Evolutionary conservation across 2,888 invertebrate genomes (phyloP), one percentile per base, ranked within the genome.

Genomic region (Agriopis leucophaearia): DNA sequence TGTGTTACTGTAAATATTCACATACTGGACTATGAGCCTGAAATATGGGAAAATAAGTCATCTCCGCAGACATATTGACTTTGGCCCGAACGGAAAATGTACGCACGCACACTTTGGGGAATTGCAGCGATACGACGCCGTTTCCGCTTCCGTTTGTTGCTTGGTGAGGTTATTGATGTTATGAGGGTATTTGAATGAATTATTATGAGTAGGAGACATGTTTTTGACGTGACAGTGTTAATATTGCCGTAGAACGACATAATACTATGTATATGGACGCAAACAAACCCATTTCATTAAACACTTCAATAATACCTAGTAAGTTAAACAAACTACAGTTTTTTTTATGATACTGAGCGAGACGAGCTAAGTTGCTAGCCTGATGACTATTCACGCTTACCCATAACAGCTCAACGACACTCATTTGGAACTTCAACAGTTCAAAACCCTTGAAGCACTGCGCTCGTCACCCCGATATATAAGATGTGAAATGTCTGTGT

Each of bases 41-140:
- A 88, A 89, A 90, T 90, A 91, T 90, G 90, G 89, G 90, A 90
- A 91, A 91, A 92, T 91, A 92, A 92, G 91, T 92, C 90, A 92
- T 92, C 87, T 86, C 63, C 85, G 76, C 83, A 88, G 88, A 90
- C 89, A 88, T 92, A 92, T 92, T 91, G 92, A 90, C 91, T 91
- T 88, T 84, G 81, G 81, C 81, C 81, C 82, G 80, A 60, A 85
- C 77, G 81, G 86, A 84, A 89, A 87, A 88, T 84, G 83, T 86
- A 83, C 73, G 83, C 79, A 79, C 84, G 79, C 81, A 80, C 84
- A 85, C 89, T 85, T 84, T 79, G 75, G 91, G 92, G 91, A 88
- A 90, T 92, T 88, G 88, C 90, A 88, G 77, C 85, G 81, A 64
- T 68, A 73, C 59, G 27, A 27, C 60, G 51, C 56, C 59, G 27